phyloP scores from a whole-genome alignment of 2,797 vertebrate genomes.

The Alcedo quadribrachys region DNA sequence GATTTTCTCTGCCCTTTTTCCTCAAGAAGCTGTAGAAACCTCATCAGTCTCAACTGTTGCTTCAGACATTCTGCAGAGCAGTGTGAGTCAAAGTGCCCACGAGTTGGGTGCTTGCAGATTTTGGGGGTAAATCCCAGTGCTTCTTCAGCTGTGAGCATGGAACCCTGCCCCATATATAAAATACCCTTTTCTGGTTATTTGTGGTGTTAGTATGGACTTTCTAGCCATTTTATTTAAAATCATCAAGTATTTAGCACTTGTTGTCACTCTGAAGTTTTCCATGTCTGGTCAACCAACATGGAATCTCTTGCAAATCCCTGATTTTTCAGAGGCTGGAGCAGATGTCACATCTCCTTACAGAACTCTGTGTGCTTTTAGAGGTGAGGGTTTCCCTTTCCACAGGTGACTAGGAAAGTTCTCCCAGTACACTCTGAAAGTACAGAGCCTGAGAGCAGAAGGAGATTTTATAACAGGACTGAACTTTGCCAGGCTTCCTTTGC shows the following conservation, averaged over 20 bases:
- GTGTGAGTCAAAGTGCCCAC: background rate
- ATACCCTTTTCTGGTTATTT: constrained; percentile 61
- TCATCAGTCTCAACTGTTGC: background rate
- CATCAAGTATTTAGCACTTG: background rate
- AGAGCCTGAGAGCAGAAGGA: background rate
- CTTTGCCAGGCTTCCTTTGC: background rate
- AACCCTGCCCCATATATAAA: background rate
- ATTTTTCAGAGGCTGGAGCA: background rate
- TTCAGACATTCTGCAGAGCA: background rate
- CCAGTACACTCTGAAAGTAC: background rate
- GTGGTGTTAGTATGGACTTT: constrained; percentile 23
- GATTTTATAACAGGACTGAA: background rate
- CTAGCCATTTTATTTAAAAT: background rate
- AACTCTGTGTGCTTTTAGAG: background rate
- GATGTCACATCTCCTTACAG: background rate
- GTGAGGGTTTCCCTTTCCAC: background rate
- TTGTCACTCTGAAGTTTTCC: background rate
- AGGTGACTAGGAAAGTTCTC: background rate
- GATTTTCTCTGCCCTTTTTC: background rate
- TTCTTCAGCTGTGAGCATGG: background rate
- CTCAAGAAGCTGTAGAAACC: background rate
- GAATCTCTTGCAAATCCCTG: background rate
- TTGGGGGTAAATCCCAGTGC: background rate
- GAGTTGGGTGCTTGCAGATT: background rate
- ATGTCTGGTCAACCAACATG: background rate